Evolutionary conservation across 2,888 invertebrate species (phyloP), one percentile per base, ranked within the genome.

Genomic region (Trichopoda pennipes): DNA sequence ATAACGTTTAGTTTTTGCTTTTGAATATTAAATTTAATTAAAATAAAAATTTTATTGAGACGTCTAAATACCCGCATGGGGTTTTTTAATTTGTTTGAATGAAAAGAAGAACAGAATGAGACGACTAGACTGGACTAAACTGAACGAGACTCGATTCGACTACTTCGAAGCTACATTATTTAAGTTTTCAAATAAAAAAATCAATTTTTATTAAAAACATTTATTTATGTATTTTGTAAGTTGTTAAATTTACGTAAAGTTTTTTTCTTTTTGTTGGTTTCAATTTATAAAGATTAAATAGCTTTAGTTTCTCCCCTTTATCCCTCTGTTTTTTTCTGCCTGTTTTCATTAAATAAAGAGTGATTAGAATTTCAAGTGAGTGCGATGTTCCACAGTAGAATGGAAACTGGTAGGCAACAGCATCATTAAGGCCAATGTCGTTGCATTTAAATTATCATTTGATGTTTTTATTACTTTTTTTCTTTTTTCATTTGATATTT

Each of bases 391-490:
- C 74, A 70, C 81, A 66, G 56, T 66, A 75, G 69, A 66, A 70
- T 38, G 66, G 21, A 56, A 66, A 38, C 72, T 55, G 77, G 66
- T 74, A 82, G 78, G 75, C 75, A 82, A 53, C 79, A 72, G 72
- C 82, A 82, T 82, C 82, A 82, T 82, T 82, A 82, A 82, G 82
- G 82, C 82, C 82, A 82, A 82, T 82, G 82, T 79, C 82, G 79
- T 76, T 82, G 82, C 76, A 82, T 82, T 76, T 79, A 82, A 82
- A 82, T 82, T 55, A 74, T 73, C 79, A 74, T 80, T 80, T 82
- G 56, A 76, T 81, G 75, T 68, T 80, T 53, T 61, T 72, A 38
- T 81, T 76, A 42, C 49, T 55, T 28, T 56, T n/a, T 28, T 38
- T 12, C 0, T 38, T 38, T 10, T 38, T 38, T 1, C 12, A 6